A percentile compares a stretch with the other conserved stretches of the same genome.
These are phyloP conservation scores for Nomada goodeniana DNA, from an alignment of 2,888 invertebrate genomes.

Conservation along the genomic window DNA sequence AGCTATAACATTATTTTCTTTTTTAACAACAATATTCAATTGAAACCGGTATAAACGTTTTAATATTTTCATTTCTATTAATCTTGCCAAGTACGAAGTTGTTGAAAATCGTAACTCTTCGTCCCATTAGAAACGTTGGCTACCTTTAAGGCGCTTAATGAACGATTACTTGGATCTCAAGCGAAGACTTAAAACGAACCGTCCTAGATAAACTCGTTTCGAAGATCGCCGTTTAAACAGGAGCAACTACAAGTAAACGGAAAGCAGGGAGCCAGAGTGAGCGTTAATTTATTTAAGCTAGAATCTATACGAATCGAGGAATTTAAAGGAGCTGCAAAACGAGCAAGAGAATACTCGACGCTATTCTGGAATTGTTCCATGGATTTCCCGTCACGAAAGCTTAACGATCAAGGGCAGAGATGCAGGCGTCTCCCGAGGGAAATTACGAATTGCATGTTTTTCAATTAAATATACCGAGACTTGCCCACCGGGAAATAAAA, in stretches of 20 bases:
- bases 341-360: conserved; percentile 6
- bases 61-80: background rate
- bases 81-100: background rate
- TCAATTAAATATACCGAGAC: conserved; percentile 66
- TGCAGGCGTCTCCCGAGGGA: conserved; percentile 61
- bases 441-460: conserved; percentile 75
- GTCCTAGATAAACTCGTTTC: conserved; percentile 25
- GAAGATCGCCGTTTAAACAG: conserved; percentile 15
- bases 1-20: too few relatives aligned
- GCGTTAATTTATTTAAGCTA: conserved; percentile 45
- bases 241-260: conserved; percentile 22
- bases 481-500: conserved; percentile 60
- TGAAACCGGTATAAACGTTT: too few relatives aligned
- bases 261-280: background rate
- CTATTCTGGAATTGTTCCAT: conserved; percentile 45
- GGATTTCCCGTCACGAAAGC: conserved; percentile 45
- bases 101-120: background rate
- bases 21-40: too few relatives aligned
- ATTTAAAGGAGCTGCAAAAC: background rate
- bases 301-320: background rate
- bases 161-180: background rate
- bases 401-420: conserved; percentile 45
- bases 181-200: conserved; percentile 12
- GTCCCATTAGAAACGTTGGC: background rate
- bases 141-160: conserved; percentile 3